Percentiles rank a stretch among this genome's conserved stretches.
Evolutionary conservation across 92 coral and sea anemone genomes (phyloP).

Genomic region (Blastomussa wellsi): DNA sequence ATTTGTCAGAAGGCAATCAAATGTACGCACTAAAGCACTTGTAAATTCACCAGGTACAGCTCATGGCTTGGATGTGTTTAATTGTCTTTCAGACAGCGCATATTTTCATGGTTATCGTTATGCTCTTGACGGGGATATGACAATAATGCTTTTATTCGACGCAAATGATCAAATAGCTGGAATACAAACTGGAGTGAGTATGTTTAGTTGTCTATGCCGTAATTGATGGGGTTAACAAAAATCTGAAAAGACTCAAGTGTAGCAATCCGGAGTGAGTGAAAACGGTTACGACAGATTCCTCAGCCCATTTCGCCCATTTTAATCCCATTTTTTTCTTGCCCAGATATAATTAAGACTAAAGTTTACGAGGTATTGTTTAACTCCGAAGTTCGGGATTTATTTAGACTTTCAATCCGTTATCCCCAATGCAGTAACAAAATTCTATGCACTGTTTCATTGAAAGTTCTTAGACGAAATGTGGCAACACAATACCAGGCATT

Average conservation of each 20-base stretch:
- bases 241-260: too few species aligned
- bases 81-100: conserved; percentile 8
- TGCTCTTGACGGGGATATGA: conserved; percentile 42
- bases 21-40: background rate
- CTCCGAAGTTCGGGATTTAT: background rate
- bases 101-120: conserved; percentile 78
- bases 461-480: too few species aligned
- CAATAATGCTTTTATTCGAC: conserved; percentile 75
- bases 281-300: too few species aligned
- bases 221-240: background rate
- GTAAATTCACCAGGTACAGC: background rate
- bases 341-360: too few species aligned
- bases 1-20: background rate
- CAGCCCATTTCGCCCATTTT: too few species aligned
- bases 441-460: background rate
- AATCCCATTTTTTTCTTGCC: too few species aligned
- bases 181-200: conserved; percentile 72
- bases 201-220: background rate
- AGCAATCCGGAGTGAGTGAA: too few species aligned
- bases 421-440: background rate
- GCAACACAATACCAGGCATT: background rate
- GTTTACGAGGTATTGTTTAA: too few species aligned
- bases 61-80: too few species aligned
- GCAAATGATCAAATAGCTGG: conserved; percentile 63
- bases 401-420: background rate